Conservation (phyloP, 2,113 vertebrate species). For the Nannospalax galili region DNA sequence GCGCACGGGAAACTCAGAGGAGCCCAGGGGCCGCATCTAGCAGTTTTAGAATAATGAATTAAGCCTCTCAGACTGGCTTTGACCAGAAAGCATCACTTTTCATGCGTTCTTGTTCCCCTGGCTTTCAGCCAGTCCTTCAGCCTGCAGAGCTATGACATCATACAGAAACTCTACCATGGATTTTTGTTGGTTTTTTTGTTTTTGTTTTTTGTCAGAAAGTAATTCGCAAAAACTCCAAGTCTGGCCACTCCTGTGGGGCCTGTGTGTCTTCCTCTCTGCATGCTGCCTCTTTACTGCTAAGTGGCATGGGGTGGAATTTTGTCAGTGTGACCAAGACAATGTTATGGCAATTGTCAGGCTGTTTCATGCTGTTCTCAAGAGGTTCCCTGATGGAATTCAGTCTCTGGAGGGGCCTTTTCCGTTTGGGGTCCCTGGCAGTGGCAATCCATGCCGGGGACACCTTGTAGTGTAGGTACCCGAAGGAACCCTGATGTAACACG, state of each 20-base stretch:
- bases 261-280: too few species aligned
- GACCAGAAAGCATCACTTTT: background rate
- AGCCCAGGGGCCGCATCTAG: too few species aligned
- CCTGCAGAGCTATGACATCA: background rate
- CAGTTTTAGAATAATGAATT: too few species aligned
- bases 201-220: background rate
- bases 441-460: background rate
- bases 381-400: background rate
- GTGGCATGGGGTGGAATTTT: background rate
- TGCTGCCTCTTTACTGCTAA: background rate
- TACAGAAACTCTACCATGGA: background rate
- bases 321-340: background rate
- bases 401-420: background rate
- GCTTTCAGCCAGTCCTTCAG: background rate
- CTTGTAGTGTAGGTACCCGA: background rate
- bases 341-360: background rate
- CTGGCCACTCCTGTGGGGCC: background rate
- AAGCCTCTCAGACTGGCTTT: too few species aligned
- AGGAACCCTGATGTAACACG: fast-evolving
- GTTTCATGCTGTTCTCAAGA: background rate
- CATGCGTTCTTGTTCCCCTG: background rate
- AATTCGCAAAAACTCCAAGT: background rate
- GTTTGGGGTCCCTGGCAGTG: background rate
- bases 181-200: background rate
- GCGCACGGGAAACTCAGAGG: too few species aligned